These are phyloP conservation scores for Dryas iulia DNA, from an alignment of 1,140 invertebrate species.

Conservation along the genomic window DNA sequence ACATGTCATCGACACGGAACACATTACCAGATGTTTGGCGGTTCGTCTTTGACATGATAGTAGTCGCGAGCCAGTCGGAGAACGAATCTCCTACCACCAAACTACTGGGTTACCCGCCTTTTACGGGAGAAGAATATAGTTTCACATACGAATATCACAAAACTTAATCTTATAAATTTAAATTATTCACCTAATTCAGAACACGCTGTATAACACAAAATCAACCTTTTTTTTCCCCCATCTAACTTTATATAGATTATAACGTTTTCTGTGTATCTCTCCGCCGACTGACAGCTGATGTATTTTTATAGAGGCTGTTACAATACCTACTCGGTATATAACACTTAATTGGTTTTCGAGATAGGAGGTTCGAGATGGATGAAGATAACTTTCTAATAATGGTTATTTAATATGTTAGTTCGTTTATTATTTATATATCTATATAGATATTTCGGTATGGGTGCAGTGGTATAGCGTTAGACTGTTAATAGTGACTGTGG, in stretches of 20 bases:
- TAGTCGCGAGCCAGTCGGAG: too few relatives aligned
- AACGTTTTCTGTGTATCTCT: slow-evolving; percentile 26
- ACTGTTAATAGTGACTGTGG: too few relatives aligned
- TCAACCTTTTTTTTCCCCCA: slow-evolving; percentile 26
- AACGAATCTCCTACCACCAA: too few relatives aligned
- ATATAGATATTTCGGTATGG: too few relatives aligned
- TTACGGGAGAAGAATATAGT: too few relatives aligned
- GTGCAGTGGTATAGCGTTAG: too few relatives aligned
- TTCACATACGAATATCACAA: background rate
- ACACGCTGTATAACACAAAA: slow-evolving; percentile 30
- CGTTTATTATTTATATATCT: background rate
- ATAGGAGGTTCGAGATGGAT: slow-evolving; percentile 1
- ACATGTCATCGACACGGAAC: too few relatives aligned
- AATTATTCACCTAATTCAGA: background rate
- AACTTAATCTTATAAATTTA: background rate
- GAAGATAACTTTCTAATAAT: slow-evolving; percentile 1
- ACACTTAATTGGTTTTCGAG: slow-evolving; percentile 20
- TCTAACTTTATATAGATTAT: slow-evolving; percentile 38
- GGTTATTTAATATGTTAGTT: background rate
- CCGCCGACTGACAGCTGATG: slow-evolving; percentile 37
- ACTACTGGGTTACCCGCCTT: too few relatives aligned
- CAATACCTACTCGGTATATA: slow-evolving; percentile 4
- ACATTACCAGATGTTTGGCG: too few relatives aligned
- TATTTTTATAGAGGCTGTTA: slow-evolving; percentile 24
- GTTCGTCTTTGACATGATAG: too few relatives aligned